Conservation (phyloP, 2,797 vertebrate genomes). For the Esox lucius region DNA sequence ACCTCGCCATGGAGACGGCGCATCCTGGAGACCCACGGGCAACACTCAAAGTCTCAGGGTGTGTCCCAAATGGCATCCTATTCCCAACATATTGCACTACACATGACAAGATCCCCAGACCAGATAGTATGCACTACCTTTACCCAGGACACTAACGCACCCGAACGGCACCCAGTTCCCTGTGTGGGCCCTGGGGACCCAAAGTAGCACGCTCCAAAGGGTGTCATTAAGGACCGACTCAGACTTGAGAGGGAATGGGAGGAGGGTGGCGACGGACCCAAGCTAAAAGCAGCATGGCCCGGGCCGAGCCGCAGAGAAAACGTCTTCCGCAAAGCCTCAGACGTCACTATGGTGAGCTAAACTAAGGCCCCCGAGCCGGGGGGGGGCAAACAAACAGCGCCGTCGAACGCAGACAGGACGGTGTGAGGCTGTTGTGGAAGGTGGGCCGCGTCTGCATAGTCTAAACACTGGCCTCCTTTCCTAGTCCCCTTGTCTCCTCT, state of each 20-base stretch:
- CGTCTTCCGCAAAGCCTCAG: constrained; percentile 59
- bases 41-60: constrained; percentile 32
- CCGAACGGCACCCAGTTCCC: no score
- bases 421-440: constrained; percentile 26
- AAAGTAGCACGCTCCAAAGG: background rate
- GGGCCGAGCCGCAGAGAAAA: constrained; percentile 33
- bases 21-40: constrained; percentile 14
- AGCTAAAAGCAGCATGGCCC: constrained; percentile 67
- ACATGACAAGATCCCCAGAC: no score
- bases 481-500: background rate
- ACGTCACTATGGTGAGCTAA: constrained; percentile 36
- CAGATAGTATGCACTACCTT: no score
- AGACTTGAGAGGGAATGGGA: constrained; percentile 18
- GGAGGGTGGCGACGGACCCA: constrained; percentile 50
- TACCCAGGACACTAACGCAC: no score
- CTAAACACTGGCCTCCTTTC: constrained; percentile 40
- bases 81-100: no score
- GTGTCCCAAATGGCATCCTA: no score
- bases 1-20: constrained; percentile 11
- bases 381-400: constrained; percentile 67
- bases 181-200: no score
- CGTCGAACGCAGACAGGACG: constrained; percentile 57
- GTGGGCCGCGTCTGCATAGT: constrained; percentile 37
- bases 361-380: constrained; percentile 55
- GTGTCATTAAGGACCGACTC: constrained; percentile 20